A percentile compares a stretch with the other conserved stretches of the same genome.
Conservation (phyloP, 2,113 vertebrate genomes). For the Heteronetta atricapilla region DNA sequence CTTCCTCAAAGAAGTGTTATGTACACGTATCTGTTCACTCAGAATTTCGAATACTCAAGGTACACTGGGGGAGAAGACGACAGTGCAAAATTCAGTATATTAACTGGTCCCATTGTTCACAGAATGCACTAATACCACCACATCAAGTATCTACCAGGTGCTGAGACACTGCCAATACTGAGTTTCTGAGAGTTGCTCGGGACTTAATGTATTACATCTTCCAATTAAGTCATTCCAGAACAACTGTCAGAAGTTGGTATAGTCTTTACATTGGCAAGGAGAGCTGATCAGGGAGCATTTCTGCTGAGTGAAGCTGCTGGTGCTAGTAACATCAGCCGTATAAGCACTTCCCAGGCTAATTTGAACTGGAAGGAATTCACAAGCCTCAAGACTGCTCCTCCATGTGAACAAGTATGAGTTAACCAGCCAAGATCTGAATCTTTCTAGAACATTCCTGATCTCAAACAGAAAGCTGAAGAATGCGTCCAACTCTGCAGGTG, state of each 20-base stretch:
- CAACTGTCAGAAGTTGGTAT: neutral
- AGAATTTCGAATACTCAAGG: neutral
- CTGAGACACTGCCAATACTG: neutral
- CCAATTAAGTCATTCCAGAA: neutral
- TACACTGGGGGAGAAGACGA: neutral
- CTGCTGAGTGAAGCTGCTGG: neutral
- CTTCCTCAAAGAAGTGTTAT: neutral
- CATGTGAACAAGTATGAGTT: neutral
- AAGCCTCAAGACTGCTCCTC: neutral
- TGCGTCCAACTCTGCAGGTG: neutral
- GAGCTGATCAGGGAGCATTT: neutral
- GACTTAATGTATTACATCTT: neutral
- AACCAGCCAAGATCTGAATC: neutral
- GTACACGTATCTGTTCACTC: neutral
- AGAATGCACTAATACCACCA: neutral
- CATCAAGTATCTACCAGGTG: neutral
- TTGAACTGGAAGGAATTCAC: neutral
- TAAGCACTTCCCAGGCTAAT: neutral
- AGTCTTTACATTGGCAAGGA: neutral
- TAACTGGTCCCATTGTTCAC: neutral
- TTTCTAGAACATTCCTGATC: neutral
- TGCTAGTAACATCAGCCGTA: neutral
- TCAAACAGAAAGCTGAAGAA: rapidly evolving
- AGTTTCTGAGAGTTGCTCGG: neutral
- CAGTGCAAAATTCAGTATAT: neutral